Base-by-base conservation (phyloP, 2,888 invertebrate species). In the Papilio protenor region DNA sequence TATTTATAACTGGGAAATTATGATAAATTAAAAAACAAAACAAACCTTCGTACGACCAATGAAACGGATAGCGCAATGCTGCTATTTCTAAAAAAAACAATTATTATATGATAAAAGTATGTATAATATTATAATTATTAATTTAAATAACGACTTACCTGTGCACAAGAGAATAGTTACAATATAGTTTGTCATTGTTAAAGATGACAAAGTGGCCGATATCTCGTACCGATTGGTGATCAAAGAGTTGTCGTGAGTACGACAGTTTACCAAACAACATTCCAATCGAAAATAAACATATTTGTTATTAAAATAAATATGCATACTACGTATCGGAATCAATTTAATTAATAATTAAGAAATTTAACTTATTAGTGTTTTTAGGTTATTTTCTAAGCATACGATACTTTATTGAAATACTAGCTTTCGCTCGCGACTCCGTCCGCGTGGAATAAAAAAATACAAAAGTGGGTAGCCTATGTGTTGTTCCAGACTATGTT, bases 111-210 rank as follows among this genome's bases (percentile, higher is more conserved):
- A 33, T 33, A 55, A 73, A 55, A 55, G 16, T 18, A 6, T 52
- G 4, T 18, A 18, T 16, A 52, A 4, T 18, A 18, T 52, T 2
- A 21, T 18, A 18, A 10, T n/a, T 55, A n/a, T 23, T 18, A 12
- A 16, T 16, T 23, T 49, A 71, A 27, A 10, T 45, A 66, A 57
- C 3, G 4, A 81, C 82, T 81, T 73, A 84, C 84, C 81, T 1
- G 81, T 76, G 69, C 70, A 80, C 21, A 84, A 59, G 21, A 82
- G 72, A 66, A 77, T 72, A 52, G 76, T n/a, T 61, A 80, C 75
- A 73, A 81, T 77, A 70, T 77, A 80, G 33, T 61, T 81, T 57
- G 33, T 47, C 81, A 83, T 82, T 47, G 64, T 64, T 47, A 49
- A 40, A 27, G n/a, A 40, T 21, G 21, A 69, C 66, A 69, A 66